A percentile compares a stretch with the other conserved stretches of the same genome.
Conservation (phyloP, 2,113 vertebrate species). For the Phasianus colchicus region DNA sequence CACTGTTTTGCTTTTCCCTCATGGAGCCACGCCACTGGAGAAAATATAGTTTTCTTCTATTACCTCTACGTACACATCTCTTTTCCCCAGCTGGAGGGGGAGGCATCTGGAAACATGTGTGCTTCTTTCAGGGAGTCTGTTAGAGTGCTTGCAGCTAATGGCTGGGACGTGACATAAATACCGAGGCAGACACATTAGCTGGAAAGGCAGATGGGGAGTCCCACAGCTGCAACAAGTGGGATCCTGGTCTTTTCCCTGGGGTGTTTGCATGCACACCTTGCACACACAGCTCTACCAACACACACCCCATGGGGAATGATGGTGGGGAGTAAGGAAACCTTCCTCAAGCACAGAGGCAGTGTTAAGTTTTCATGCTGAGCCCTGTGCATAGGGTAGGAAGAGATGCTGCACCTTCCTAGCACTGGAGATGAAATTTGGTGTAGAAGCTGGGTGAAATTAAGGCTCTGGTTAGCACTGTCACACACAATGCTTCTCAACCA, state of each 20-base stretch:
- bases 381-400: not conserved
- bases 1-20: not conserved
- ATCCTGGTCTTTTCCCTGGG: not conserved
- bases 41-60: not conserved
- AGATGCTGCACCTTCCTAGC: not conserved
- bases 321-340: not conserved
- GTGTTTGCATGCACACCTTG: not conserved
- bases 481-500: not conserved
- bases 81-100: not conserved
- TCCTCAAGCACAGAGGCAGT: not conserved
- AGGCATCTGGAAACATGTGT: not conserved
- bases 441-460: not conserved
- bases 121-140: not conserved
- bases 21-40: not conserved
- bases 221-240: not conserved
- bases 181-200: not conserved
- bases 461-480: not conserved
- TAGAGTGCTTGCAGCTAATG: not conserved
- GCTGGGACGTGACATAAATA: not conserved
- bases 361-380: not conserved
- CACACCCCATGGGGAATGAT: not conserved
- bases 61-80: not conserved
- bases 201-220: not conserved
- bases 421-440: not conserved
- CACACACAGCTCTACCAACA: not conserved